These are phyloP conservation scores for Eospalax fontanierii DNA, from an alignment of 2,797 vertebrate genomes.

Conservation along the genomic window DNA sequence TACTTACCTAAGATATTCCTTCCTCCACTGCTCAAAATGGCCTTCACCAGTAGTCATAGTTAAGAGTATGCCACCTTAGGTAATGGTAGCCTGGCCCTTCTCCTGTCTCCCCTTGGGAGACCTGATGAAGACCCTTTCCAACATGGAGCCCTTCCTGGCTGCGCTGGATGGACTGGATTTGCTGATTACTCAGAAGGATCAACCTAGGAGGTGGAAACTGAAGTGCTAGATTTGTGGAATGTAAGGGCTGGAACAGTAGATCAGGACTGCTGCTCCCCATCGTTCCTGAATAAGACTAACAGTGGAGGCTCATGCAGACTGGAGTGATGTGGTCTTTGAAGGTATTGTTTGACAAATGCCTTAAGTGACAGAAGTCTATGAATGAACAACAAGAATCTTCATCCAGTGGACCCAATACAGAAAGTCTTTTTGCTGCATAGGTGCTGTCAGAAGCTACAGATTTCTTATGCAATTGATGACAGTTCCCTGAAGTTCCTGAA, in stretches of 20 bases:
- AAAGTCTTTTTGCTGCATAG: not conserved
- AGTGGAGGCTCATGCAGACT: fast-evolving
- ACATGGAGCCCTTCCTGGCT: not conserved
- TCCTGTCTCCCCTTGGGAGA: not conserved
- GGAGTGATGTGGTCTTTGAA: not conserved
- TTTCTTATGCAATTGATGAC: fast-evolving
- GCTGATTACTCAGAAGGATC: not conserved
- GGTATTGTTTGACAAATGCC: not conserved
- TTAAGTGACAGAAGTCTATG: fast-evolving
- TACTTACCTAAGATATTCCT: not conserved
- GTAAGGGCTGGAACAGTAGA: not conserved
- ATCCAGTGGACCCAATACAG: not conserved
- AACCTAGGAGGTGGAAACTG: not conserved
- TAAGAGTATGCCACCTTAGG: not conserved
- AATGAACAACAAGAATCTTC: not conserved
- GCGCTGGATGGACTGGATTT: not conserved
- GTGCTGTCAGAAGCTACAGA: not conserved
- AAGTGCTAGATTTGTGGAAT: not conserved
- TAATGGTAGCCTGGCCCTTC: not conserved
- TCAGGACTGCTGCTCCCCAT: not conserved
- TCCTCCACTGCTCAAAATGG: fast-evolving
- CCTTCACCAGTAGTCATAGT: fast-evolving
- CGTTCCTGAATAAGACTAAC: fast-evolving
- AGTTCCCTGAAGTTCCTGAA: fast-evolving
- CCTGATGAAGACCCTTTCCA: fast-evolving